Conservation (phyloP, 2,888 invertebrate species). For the Uropetala carovei region DNA sequence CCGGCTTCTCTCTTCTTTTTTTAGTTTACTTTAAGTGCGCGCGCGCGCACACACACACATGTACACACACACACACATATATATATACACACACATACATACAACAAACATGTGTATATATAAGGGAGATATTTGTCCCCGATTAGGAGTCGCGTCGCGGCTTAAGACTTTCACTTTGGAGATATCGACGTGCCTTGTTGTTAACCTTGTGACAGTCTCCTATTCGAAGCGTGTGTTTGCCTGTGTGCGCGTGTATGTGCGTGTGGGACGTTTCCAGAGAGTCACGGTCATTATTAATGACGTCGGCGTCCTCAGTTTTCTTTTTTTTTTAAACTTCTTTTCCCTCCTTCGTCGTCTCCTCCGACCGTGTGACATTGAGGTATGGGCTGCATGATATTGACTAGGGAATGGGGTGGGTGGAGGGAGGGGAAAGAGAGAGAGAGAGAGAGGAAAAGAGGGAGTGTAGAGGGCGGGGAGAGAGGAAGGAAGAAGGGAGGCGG, state of each 20-base stretch:
- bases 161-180: background rate
- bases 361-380: constrained; percentile 30
- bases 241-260: background rate
- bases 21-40: background rate
- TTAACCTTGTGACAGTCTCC: constrained; percentile 4
- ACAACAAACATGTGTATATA: too few species aligned
- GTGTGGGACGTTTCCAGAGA: constrained; percentile 8
- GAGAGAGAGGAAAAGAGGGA: background rate
- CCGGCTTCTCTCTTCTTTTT: background rate
- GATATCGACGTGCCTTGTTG: constrained; percentile 4
- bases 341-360: background rate
- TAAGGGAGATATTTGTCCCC: background rate
- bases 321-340: background rate
- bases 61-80: background rate
- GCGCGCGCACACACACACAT: background rate
- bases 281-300: constrained; percentile 56
- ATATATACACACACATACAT: too few species aligned
- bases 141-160: constrained; percentile 5
- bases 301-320: background rate
- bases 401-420: background rate
- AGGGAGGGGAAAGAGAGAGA: background rate
- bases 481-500: background rate
- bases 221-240: background rate
- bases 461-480: background rate
- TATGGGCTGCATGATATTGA: constrained; percentile 24